Evolutionary conservation across 1,140 invertebrate genomes (phyloP), one percentile per base, ranked within the genome.

Genomic region (Pristionchus pacificus): DNA sequence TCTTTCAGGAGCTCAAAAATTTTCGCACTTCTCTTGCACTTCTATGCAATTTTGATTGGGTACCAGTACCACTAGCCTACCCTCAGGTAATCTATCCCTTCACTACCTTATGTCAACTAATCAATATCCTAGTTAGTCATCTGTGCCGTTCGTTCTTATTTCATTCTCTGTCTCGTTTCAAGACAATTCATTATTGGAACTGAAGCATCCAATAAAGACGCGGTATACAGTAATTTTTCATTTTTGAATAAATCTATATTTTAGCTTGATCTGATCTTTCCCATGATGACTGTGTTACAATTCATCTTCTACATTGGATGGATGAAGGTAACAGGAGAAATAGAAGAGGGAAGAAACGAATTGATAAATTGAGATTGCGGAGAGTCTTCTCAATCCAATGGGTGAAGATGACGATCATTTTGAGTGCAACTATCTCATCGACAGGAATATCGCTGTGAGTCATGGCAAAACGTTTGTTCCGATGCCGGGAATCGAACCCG

Each of bases 211-310:
- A 59, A 29, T 27, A 1, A 28, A 32, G 30, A 29, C 10, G 15
- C 19, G 2, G 32, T 30, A 29, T 30, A 28, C 28, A 24, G 25
- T 13, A 13, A 55, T 3, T 3, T 13, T 67, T n/a, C 38, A 19
- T 32, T 67, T 32, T 65, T 64, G 57, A 49, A 58, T 57, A 61
- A n/a, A n/a, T n/a, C n/a, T n/a, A 19, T 31, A 24, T 55, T 72
- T 27, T 60, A 76, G 62, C 28, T 91, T 0, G 93, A 97, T 81
- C 86, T 92, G 13, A 93, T 93, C 81, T 90, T 95, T 80, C 93
- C 93, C 0, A 86, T 93, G 74, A 94, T 95, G 80, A 92, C 90
- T 0, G 89, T 91, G 0, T 85, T 94, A 49, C 84, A 86, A 76
- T 95, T 96, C 84, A 92, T 92, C 83, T 95, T n/a, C n/a, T n/a